These are phyloP conservation scores for Gopherus evgoodei DNA, from an alignment of 2,113 vertebrate species.

Conservation along the genomic window DNA sequence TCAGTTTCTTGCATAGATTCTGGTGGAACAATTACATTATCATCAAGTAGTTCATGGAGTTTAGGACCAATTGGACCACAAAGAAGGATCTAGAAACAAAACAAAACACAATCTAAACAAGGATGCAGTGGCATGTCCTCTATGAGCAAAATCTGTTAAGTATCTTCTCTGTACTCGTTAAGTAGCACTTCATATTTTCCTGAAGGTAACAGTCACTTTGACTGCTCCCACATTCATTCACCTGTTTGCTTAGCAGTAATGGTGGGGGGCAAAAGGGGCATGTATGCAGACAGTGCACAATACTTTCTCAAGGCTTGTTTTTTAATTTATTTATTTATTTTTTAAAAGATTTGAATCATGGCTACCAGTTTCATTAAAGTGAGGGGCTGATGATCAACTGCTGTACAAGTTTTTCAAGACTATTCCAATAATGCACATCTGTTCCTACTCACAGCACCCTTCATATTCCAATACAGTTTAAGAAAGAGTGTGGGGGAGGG, in stretches of 20 bases:
- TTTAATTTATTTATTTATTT: neutral
- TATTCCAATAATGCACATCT: neutral
- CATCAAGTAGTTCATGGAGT: constrained; percentile 94
- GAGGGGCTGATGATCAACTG: neutral
- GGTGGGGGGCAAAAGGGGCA: neutral
- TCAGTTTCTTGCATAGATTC: constrained; percentile 93
- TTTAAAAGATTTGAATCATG: neutral
- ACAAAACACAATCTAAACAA: neutral
- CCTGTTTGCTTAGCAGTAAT: neutral
- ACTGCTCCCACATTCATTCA: neutral
- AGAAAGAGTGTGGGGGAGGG: neutral
- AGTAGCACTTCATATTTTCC: neutral
- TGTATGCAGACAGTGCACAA: neutral
- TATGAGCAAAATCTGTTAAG: neutral
- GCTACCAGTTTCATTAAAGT: neutral
- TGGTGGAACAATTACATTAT: constrained; percentile 92
- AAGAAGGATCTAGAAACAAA: constrained; percentile 87
- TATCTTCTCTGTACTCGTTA: neutral
- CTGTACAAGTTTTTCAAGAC: neutral
- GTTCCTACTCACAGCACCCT: neutral
- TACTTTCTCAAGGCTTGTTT: neutral
- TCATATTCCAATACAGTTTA: neutral
- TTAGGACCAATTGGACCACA: constrained; percentile 96
- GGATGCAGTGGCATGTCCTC: neutral
- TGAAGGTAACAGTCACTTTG: neutral